These are phyloP conservation scores for Calephelis virginiensis DNA, from an alignment of 1,140 invertebrate species.

Conservation along the genomic window DNA sequence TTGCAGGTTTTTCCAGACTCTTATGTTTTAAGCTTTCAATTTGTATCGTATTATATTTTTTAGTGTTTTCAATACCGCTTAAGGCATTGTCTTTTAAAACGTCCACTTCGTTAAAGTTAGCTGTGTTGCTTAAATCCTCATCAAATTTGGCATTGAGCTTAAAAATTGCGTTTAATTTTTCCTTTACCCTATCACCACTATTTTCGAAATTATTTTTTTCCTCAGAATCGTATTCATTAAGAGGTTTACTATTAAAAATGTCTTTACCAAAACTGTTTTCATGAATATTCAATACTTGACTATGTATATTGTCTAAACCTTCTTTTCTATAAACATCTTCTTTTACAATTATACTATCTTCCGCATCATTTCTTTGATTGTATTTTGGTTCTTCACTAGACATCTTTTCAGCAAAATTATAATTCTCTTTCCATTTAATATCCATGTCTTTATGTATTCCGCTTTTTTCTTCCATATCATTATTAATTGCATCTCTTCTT, in stretches of 20 bases:
- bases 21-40: no score
- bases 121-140: neutral
- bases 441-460: neutral
- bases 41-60: no score
- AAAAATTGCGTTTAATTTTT: neutral
- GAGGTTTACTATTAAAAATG: neutral
- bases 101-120: no score
- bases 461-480: neutral
- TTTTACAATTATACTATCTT: no score
- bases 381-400: no score
- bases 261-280: neutral
- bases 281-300: neutral
- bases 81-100: no score
- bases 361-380: no score
- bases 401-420: no score
- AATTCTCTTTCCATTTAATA: neutral
- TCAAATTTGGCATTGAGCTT: neutral
- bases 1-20: no score
- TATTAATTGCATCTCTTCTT: neutral
- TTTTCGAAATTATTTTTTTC: neutral
- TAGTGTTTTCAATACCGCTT: no score
- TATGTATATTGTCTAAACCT: no score
- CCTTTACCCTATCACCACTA: neutral
- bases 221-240: neutral
- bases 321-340: no score